Conservation (phyloP, 2,888 invertebrate species). For the Zaprionus obscuricornis region DNA sequence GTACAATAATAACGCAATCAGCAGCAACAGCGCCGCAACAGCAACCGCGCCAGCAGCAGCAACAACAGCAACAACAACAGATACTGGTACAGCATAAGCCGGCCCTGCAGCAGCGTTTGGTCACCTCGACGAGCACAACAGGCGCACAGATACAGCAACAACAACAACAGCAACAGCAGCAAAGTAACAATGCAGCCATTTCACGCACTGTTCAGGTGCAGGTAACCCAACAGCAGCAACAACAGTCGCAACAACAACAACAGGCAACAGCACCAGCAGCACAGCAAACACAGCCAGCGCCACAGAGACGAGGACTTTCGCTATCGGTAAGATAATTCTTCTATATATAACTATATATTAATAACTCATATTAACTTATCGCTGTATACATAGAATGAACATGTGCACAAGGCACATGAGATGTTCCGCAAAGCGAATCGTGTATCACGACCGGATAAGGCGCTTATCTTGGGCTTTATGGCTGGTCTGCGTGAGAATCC, state of each 20-base stretch:
- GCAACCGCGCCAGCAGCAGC: conserved; percentile 81
- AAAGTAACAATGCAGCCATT: conserved; percentile 57
- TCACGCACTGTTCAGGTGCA: conserved; percentile 80
- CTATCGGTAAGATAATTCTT: conserved; percentile 76
- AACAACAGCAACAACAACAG: conserved; percentile 79
- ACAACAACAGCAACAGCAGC: too few species aligned
- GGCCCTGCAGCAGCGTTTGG: conserved; percentile 74
- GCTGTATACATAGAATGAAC: conserved; percentile 89
- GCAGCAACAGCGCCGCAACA: conserved; percentile 69
- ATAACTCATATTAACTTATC: not conserved
- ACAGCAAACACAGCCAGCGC: conserved; percentile 63
- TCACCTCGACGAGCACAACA: conserved; percentile 69
- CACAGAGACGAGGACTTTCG: conserved; percentile 81
- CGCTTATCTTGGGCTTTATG: conserved; percentile 98
- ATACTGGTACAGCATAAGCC: conserved; percentile 82
- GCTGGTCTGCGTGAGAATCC: conserved; percentile 99
- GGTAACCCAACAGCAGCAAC: conserved; percentile 71
- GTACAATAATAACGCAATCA: conserved; percentile 82
- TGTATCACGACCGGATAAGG: conserved; percentile 98
- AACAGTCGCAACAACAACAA: conserved; percentile 81
- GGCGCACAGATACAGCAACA: conserved; percentile 57
- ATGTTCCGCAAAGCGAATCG: conserved; percentile 98
- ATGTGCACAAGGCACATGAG: conserved; percentile 98
- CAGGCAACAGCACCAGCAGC: conserved; percentile 57
- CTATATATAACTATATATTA: conserved; percentile 2